These are phyloP conservation scores for Drosophila lacteicornis DNA, from an alignment of 1,140 invertebrate species.

Conservation along the genomic window DNA sequence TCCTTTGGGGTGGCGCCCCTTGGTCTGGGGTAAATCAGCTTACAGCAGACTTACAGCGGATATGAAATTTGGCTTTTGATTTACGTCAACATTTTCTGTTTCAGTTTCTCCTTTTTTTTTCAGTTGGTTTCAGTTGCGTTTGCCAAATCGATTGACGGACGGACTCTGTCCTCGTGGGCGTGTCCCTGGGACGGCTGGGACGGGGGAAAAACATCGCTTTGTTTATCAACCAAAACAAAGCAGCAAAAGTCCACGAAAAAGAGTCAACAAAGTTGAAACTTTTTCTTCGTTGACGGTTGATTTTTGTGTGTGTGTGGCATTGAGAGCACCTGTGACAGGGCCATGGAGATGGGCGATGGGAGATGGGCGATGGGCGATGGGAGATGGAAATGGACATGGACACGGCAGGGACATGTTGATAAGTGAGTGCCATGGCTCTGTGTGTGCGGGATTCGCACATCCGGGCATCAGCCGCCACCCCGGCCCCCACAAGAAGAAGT, in stretches of 20 bases:
- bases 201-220: conserved; percentile 68
- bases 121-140: conserved; percentile 51
- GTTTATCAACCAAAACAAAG: conserved; percentile 77
- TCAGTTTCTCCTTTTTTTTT: conserved; percentile 11
- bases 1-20: background rate
- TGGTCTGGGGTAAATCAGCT: conserved; percentile 67
- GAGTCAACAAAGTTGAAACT: conserved; percentile 68
- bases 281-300: conserved; percentile 37
- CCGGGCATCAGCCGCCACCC: conserved; percentile 38
- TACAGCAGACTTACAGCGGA: conserved; percentile 82
- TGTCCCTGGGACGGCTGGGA: background rate
- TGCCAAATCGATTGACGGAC: conserved; percentile 77
- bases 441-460: conserved; percentile 54
- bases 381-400: conserved; percentile 19
- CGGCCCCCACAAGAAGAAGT: conserved; percentile 39
- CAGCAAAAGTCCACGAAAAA: conserved; percentile 54
- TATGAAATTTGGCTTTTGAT: conserved; percentile 84
- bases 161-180: conserved; percentile 21
- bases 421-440: conserved; percentile 41
- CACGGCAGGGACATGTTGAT: conserved; percentile 60
- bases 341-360: conserved; percentile 21
- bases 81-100: conserved; percentile 72
- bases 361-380: no score
- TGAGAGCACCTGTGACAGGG: conserved; percentile 77
- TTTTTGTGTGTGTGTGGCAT: conserved; percentile 32